phyloP scores from a whole-genome alignment of 2,113 vertebrate species.

The Euleptes europaea region DNA sequence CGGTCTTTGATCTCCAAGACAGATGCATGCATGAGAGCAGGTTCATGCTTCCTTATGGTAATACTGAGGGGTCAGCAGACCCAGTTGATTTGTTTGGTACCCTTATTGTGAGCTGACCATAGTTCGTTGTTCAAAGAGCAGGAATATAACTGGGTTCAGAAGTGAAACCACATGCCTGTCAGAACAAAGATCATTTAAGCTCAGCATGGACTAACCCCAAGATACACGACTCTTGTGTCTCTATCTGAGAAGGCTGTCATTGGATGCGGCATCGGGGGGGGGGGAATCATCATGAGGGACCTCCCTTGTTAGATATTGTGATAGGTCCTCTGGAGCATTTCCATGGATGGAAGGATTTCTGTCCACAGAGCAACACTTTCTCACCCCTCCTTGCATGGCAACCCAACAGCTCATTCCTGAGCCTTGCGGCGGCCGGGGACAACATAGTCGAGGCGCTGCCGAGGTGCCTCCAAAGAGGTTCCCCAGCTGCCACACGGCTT shows the following conservation, averaged over 20 bases:
- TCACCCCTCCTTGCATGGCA: too few species aligned
- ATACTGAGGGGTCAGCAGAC: background rate
- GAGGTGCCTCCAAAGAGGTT: too few species aligned
- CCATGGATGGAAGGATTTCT: too few species aligned
- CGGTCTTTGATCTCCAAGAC: background rate
- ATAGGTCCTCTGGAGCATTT: too few species aligned
- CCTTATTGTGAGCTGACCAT: background rate
- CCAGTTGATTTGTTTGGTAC: background rate
- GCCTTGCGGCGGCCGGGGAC: too few species aligned
- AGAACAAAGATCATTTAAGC: background rate
- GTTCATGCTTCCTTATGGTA: background rate
- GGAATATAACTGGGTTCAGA: accelerated
- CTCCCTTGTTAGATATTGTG: background rate
- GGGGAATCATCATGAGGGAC: background rate
- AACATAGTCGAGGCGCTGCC: too few species aligned
- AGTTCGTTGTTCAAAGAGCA: too few species aligned
- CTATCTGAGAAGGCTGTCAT: background rate
- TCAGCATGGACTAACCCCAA: background rate
- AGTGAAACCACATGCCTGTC: accelerated
- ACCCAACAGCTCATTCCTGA: too few species aligned
- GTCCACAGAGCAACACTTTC: too few species aligned
- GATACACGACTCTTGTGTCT: background rate
- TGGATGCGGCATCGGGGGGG: too few species aligned
- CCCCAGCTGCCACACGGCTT: too few species aligned
- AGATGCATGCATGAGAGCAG: background rate